These are phyloP conservation scores for Eira barbara DNA, from an alignment of 2,113 vertebrate genomes.

Conservation along the genomic window DNA sequence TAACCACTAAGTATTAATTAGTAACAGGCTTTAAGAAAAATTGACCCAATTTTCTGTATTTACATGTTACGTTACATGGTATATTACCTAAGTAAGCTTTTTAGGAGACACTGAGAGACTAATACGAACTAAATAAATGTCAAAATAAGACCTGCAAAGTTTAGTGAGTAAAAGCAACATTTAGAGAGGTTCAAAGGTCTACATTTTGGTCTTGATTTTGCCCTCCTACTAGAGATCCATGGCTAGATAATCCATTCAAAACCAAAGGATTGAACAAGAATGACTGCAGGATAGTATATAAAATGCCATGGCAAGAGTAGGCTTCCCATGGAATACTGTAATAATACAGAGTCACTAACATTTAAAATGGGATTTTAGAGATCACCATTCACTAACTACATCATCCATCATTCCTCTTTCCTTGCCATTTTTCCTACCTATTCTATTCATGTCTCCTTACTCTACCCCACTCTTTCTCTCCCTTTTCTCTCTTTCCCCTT, in stretches of 20 bases:
- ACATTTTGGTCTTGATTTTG: background rate
- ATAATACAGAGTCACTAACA: background rate
- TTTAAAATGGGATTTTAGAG: background rate
- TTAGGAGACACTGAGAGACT: background rate
- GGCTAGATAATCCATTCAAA: background rate
- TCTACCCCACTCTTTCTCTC: background rate
- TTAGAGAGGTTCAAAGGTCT: background rate
- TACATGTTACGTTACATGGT: background rate
- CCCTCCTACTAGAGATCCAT: background rate
- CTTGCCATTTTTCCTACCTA: background rate
- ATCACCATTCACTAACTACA: background rate
- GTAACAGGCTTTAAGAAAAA: background rate
- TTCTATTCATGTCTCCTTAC: background rate
- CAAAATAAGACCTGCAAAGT: background rate
- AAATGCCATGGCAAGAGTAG: background rate
- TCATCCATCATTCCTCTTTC: background rate
- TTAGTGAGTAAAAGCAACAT: background rate
- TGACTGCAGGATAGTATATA: background rate
- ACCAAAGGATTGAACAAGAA: background rate
- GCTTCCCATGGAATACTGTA: background rate
- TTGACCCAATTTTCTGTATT: background rate
- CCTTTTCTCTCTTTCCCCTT: background rate
- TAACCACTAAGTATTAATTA: background rate
- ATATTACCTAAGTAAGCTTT: background rate
- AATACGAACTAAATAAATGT: background rate